Conservation (phyloP, 2,888 invertebrate species). For the Arge pagana region DNA sequence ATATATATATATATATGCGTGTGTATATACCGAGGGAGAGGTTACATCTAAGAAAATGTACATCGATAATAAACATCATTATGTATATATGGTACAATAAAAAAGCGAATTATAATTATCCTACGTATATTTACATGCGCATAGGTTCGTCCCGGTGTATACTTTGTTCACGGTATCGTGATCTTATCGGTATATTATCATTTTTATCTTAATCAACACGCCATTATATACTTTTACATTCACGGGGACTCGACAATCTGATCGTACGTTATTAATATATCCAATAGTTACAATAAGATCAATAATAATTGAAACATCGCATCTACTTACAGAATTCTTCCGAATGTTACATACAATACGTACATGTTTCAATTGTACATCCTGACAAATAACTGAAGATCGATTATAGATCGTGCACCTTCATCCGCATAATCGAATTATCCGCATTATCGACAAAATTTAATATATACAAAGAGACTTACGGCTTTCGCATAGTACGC, state of each 20-base stretch:
- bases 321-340: conserved; percentile 33
- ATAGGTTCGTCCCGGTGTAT: conserved; percentile 23
- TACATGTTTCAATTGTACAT: conserved; percentile 29
- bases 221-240: conserved; percentile 17
- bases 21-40: conserved; percentile 34
- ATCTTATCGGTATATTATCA: conserved; percentile 33
- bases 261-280: conserved; percentile 20
- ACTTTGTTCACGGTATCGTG: conserved; percentile 26
- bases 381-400: conserved; percentile 27
- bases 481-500: too few species aligned
- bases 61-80: conserved; percentile 43
- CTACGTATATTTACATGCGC: conserved; percentile 22
- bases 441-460: conserved; percentile 36
- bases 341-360: conserved; percentile 39
- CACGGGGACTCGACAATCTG: conserved; percentile 13
- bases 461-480: conserved; percentile 40
- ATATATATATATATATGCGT: conserved; percentile 22
- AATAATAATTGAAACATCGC: conserved; percentile 33
- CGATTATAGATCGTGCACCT: conserved; percentile 21
- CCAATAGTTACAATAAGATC: conserved; percentile 27
- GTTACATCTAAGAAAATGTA: conserved; percentile 49
- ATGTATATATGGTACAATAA: conserved; percentile 34
- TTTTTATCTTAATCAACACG: conserved; percentile 11
- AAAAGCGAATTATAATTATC: conserved; percentile 33
- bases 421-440: conserved; percentile 18